These are phyloP conservation scores for Ypsolopha scabrella DNA, from an alignment of 2,888 invertebrate genomes.

Conservation along the genomic window DNA sequence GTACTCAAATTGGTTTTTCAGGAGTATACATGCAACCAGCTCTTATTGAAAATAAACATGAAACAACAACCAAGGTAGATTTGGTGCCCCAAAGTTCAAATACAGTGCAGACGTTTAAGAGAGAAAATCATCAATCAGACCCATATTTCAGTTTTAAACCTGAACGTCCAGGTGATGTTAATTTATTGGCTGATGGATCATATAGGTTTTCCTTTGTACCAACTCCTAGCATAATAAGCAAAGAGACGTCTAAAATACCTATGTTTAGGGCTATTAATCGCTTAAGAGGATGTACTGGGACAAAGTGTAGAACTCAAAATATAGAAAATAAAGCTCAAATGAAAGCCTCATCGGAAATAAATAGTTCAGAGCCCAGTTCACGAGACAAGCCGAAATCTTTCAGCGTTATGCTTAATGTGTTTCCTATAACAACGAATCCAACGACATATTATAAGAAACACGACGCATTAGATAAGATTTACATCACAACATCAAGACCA, in stretches of 20 bases:
- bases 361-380: slow-evolving; percentile 12
- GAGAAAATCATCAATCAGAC: slow-evolving; percentile 61
- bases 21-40: slow-evolving; percentile 46
- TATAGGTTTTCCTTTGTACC: slow-evolving; percentile 39
- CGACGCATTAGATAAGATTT: slow-evolving; percentile 26
- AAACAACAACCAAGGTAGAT: slow-evolving; percentile 13
- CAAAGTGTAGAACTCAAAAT: slow-evolving; percentile 18
- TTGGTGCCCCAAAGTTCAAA: slow-evolving; percentile 24
- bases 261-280: slow-evolving; percentile 35
- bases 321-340: slow-evolving; percentile 6
- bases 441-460: slow-evolving; percentile 24
- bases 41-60: slow-evolving; percentile 17
- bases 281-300: slow-evolving; percentile 26
- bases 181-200: slow-evolving; percentile 73
- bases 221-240: slow-evolving; percentile 17
- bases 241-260: slow-evolving; percentile 19
- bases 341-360: slow-evolving; percentile 4
- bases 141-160: slow-evolving; percentile 80
- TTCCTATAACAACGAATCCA: slow-evolving; percentile 55
- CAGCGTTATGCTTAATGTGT: slow-evolving; percentile 75
- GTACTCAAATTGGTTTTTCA: slow-evolving; percentile 45
- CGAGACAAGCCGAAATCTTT: slow-evolving; percentile 60
- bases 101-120: slow-evolving; percentile 24
- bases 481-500: slow-evolving; percentile 45
- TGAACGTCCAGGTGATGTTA: slow-evolving; percentile 79